A percentile compares a stretch with the other conserved stretches of the same genome.
phyloP scores from a whole-genome alignment of 1,140 invertebrate genomes.

The Drosophila kanapiae region DNA sequence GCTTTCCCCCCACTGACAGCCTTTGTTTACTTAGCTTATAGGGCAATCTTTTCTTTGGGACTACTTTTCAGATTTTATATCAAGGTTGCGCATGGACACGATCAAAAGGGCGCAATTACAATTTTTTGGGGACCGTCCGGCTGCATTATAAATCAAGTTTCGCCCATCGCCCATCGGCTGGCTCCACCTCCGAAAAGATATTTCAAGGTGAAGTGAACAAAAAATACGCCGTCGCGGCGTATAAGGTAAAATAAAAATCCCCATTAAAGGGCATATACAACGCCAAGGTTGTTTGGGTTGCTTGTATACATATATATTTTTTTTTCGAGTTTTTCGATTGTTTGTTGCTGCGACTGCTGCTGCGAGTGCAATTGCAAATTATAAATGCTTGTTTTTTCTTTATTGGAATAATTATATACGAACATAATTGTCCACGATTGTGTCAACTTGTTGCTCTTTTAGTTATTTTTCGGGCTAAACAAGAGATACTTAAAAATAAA shows the following conservation, averaged over 20 bases:
- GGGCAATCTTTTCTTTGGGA: background rate
- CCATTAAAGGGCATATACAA: conserved; percentile 46
- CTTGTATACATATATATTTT: conserved; percentile 16
- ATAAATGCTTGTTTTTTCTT: conserved; percentile 18
- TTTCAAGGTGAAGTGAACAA: conserved; percentile 37
- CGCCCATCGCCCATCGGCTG: background rate
- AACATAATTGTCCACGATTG: conserved; percentile 28
- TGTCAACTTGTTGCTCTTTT: conserved; percentile 24
- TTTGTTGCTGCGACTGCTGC: conserved; percentile 12
- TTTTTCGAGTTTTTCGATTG: background rate
- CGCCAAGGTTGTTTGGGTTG: conserved; percentile 34
- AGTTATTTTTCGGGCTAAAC: background rate
- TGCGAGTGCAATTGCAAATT: conserved; percentile 41
- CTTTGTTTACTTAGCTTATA: conserved; percentile 11
- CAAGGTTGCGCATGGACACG: conserved; percentile 21
- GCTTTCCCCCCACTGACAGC: background rate
- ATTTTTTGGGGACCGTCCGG: conserved; percentile 10
- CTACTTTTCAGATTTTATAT: conserved; percentile 1
- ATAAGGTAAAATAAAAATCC: conserved; percentile 29
- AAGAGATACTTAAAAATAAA: conserved; percentile 9
- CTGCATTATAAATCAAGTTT: conserved; percentile 39
- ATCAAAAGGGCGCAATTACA: conserved; percentile 40
- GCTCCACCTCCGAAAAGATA: conserved; percentile 23
- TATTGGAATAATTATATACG: conserved; percentile 13
- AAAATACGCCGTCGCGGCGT: conserved; percentile 4